These are phyloP conservation scores for Caretta caretta DNA, from an alignment of 2,113 vertebrate genomes.

Conservation along the genomic window DNA sequence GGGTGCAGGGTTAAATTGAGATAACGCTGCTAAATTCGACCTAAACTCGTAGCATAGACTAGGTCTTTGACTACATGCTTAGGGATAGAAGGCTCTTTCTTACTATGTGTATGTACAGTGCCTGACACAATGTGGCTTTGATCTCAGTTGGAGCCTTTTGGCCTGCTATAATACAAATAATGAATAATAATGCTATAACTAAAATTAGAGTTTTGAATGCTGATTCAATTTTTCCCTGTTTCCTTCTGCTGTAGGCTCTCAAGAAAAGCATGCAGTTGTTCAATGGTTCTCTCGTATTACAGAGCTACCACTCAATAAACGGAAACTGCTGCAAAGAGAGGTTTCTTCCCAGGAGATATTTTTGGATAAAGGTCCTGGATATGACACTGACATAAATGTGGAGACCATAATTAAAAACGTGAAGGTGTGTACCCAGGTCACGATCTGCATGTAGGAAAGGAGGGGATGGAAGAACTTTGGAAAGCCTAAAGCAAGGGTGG, in stretches of 20 bases:
- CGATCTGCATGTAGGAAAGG: fast-evolving
- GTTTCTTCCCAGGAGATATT: conserved; percentile 89
- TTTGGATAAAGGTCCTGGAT: conserved; percentile 80
- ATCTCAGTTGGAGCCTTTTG: not conserved
- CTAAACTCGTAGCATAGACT: no score
- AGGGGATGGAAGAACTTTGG: not conserved
- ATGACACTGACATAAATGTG: conserved; percentile 82
- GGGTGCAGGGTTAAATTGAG: no score
- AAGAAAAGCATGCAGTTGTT: conserved; percentile 85
- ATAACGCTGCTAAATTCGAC: no score
- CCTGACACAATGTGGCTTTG: not conserved
- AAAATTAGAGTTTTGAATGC: not conserved
- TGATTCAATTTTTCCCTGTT: not conserved
- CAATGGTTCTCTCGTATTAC: conserved; percentile 88
- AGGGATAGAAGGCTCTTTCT: not conserved
- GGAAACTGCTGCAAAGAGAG: conserved; percentile 83
- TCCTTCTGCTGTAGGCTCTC: conserved; percentile 65
- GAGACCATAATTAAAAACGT: conserved; percentile 87
- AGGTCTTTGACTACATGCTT: not conserved
- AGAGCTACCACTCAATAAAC: conserved; percentile 85
- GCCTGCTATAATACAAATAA: not conserved
- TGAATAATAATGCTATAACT: fast-evolving
- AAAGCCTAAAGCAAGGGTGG: not conserved
- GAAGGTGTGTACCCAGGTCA: conserved; percentile 74
- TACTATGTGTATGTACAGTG: not conserved